Conservation (phyloP, 2,113 vertebrate species). For the Phalacrocorax pelagicus region DNA sequence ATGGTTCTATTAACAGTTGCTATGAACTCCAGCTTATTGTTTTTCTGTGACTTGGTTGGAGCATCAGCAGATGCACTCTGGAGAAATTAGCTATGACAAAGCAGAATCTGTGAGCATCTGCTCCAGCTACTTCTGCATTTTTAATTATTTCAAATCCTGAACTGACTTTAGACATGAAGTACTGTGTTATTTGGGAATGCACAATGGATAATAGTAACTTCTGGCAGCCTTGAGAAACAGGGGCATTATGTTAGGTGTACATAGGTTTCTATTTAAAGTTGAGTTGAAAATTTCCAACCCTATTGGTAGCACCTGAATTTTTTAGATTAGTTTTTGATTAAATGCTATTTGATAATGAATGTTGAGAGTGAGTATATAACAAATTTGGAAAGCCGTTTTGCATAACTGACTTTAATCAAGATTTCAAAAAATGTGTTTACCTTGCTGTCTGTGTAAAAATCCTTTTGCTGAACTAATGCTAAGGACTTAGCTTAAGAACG, state of each 20-base stretch:
- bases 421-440: background rate
- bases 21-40: background rate
- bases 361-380: background rate
- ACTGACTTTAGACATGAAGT: background rate
- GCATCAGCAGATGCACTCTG: background rate
- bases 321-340: background rate
- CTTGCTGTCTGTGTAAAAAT: background rate
- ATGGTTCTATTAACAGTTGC: background rate
- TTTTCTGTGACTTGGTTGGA: background rate
- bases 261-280: background rate
- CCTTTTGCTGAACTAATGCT: background rate
- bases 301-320: background rate
- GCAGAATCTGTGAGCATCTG: background rate
- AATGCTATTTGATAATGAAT: background rate
- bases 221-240: background rate
- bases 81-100: background rate
- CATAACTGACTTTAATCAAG: background rate
- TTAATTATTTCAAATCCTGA: slow-evolving; percentile 18
- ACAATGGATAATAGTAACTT: background rate
- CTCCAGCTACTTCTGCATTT: slow-evolving; percentile 6
- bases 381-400: background rate
- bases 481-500: background rate
- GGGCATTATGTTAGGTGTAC: background rate
- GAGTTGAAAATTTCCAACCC: background rate
- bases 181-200: background rate